Evolutionary conservation across 2,797 vertebrate genomes (phyloP), one percentile per base, ranked within the genome.

Genomic region (Microctenopoma lineatum): DNA sequence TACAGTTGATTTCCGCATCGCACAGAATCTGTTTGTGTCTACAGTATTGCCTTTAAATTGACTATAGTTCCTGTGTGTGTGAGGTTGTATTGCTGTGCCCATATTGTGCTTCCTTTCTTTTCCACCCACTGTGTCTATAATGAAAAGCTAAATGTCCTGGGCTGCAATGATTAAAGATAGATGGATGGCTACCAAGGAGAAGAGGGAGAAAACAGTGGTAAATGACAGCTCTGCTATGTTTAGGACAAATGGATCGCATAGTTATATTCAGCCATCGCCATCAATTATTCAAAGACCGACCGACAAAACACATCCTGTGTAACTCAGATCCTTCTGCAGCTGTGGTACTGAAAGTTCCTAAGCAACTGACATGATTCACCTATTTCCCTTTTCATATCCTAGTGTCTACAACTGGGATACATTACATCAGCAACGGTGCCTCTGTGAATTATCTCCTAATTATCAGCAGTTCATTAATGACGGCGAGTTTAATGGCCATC

Each of bases 181-280:
- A 84, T 52, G 74, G 79, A 84, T 52, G 26, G 59, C 82, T 82
- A 74, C 80, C 80, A 50, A 48, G 74, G 70, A 79, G 63, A 74
- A 84, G 69, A 59, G 36, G 68, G 51, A 59, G 73, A 68, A 81
- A 70, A 78, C 81, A 64, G 66, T 48, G 0, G 65, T 84, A 84
- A 88, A 87, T 88, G 88, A 86, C 87, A 86, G 77, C 73, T 81
- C 81, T 78, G 71, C 84, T 86, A 75, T 84, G 84, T 89, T 87
- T 80, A 84, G 86, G 81, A 87, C 82, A 84, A 92, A 89, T 89
- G 85, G 80, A 89, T 85, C 4, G 53, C 55, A 73, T 62, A 44
- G 85, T 81, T 89, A 88, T 86, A 85, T 87, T 87, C 85, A 73
- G 84, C 81, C 69, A 75, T 65, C 29, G 12, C 65, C 77, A 88